Evolutionary conservation across 1,140 invertebrate species (phyloP).

Genomic region (Brachionus rubens): DNA sequence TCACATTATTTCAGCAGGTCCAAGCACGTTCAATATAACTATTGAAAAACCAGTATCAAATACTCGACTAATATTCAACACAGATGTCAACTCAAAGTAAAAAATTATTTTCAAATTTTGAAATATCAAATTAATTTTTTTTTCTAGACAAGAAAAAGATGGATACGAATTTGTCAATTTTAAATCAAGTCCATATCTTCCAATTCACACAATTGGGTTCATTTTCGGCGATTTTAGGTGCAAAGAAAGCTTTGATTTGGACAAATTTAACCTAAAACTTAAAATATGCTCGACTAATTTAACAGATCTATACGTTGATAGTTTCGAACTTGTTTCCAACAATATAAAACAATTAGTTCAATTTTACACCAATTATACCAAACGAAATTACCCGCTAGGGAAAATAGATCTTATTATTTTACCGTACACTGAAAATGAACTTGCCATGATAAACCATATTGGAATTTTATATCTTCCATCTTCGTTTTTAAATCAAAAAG

Average conservation of each 20-base stretch:
- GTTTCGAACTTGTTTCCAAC: background rate
- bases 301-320: background rate
- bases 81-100: background rate
- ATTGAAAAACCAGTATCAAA: conserved; percentile 6
- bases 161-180: background rate
- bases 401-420: conserved; percentile 28
- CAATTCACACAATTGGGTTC: background rate
- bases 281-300: conserved; percentile 28
- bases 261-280: conserved; percentile 13
- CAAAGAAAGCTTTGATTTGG: conserved; percentile 18
- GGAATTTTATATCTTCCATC: conserved; percentile 38
- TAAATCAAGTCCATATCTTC: conserved; percentile 3
- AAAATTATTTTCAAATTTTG: too few species aligned
- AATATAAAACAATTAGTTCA: background rate
- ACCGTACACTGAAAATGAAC: background rate
- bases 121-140: background rate
- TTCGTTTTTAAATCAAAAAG: background rate
- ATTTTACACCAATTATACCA: conserved; percentile 30
- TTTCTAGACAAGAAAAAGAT: conserved; percentile 29
- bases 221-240: conserved; percentile 26
- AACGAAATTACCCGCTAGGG: background rate
- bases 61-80: conserved; percentile 10
- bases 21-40: background rate
- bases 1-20: background rate
- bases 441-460: background rate